Evolutionary conservation across 2,113 vertebrate genomes (phyloP).

Genomic region (Xiphorhynchus elegans): DNA sequence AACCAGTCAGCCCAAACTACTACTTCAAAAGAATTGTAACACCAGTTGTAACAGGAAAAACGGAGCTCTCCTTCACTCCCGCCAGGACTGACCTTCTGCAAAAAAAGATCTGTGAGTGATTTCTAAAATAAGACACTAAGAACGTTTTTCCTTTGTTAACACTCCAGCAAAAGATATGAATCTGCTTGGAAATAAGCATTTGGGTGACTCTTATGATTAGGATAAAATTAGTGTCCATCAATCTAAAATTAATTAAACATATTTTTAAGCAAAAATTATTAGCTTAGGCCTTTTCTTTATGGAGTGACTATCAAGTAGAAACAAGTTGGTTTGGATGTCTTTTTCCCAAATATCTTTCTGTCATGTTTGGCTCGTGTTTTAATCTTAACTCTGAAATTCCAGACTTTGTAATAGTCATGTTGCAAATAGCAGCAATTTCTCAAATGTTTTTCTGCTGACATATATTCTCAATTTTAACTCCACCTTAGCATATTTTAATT

Average conservation of each 20-base stretch:
- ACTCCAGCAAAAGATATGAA: not conserved
- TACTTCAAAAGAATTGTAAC: not conserved
- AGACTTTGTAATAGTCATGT: not conserved
- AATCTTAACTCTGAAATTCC: not conserved
- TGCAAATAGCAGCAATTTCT: not conserved
- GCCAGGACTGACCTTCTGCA: rapidly evolving
- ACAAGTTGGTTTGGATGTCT: not conserved
- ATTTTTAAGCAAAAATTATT: not conserved
- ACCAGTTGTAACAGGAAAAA: not conserved
- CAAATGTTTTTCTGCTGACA: not conserved
- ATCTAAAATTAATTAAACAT: not conserved
- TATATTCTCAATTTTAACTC: not conserved
- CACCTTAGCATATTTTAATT: not conserved
- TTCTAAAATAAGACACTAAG: not conserved
- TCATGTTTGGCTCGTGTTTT: not conserved
- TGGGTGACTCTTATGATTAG: not conserved
- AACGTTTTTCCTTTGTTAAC: not conserved
- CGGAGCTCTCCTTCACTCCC: not conserved
- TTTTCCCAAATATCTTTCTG: not conserved
- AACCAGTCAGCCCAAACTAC: not conserved
- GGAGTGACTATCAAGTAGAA: not conserved
- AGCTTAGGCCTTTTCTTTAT: not conserved
- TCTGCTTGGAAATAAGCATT: not conserved
- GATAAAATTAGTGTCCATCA: not conserved
- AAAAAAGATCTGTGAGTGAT: not conserved